A percentile compares a stretch with the other conserved stretches of the same genome.
Conservation (phyloP, 2,113 vertebrate genomes). For the Erinaceus europaeus region DNA sequence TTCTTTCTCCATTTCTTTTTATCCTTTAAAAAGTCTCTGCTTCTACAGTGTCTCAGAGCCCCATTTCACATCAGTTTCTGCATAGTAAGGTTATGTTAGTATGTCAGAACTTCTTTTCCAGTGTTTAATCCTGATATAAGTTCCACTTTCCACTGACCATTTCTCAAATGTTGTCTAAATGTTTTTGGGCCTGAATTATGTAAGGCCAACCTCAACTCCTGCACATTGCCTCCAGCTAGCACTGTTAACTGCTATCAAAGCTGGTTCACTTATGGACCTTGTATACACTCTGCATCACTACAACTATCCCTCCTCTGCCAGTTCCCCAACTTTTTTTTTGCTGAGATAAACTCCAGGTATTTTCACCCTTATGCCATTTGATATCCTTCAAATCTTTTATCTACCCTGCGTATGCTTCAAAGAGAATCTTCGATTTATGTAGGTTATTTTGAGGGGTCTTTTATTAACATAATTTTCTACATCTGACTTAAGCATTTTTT, state of each 20-base stretch:
- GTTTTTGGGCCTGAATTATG: slow-evolving; percentile 27
- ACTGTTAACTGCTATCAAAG: background rate
- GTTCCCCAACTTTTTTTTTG: background rate
- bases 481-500: slow-evolving; percentile 42
- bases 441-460: background rate
- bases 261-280: slow-evolving; percentile 10
- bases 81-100: background rate
- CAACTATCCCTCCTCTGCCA: background rate
- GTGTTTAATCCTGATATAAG: slow-evolving; percentile 1
- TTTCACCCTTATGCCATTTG: background rate
- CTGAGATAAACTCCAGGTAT: slow-evolving; percentile 32
- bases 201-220: background rate
- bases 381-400: background rate
- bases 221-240: background rate
- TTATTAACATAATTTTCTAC: slow-evolving; percentile 39
- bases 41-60: background rate
- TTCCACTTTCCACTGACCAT: background rate
- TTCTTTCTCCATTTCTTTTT: no score
- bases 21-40: slow-evolving; percentile 5
- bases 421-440: slow-evolving; percentile 35
- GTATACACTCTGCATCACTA: background rate
- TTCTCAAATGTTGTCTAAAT: slow-evolving; percentile 26
- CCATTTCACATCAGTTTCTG: slow-evolving; percentile 4
- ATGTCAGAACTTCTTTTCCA: background rate
- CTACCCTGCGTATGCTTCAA: background rate